Evolutionary conservation across 2,797 vertebrate genomes (phyloP).

Genomic region (Trematomus bernacchii): DNA sequence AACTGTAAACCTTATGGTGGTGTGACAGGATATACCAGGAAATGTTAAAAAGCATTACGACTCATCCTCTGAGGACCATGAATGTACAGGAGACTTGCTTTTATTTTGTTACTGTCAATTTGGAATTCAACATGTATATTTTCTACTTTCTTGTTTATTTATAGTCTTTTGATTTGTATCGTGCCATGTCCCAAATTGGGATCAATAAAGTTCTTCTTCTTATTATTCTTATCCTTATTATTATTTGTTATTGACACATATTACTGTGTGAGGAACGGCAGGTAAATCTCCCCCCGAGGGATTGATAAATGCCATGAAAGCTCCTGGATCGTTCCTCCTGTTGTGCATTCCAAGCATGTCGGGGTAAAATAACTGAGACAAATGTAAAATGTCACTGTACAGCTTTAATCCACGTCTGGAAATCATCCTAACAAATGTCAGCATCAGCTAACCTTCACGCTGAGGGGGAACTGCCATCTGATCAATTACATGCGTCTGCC

Average conservation of each 20-base stretch:
- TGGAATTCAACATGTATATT: too few species aligned
- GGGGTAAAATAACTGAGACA: conserved; percentile 38
- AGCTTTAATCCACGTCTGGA: conserved; percentile 59
- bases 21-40: too few species aligned
- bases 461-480: conserved; percentile 64
- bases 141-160: too few species aligned
- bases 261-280: background rate
- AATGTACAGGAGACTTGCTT: too few species aligned
- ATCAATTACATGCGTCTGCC: conserved; percentile 70
- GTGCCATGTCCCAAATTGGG: too few species aligned
- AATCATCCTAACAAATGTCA: conserved; percentile 80
- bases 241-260: background rate
- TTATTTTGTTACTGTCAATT: too few species aligned
- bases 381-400: conserved; percentile 69
- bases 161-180: too few species aligned
- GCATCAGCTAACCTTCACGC: conserved; percentile 72
- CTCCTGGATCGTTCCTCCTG: background rate
- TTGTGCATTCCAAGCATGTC: conserved; percentile 38
- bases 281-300: background rate
- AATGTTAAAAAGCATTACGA: fast-evolving
- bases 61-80: too few species aligned
- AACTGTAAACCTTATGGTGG: too few species aligned
- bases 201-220: too few species aligned
- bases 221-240: too few species aligned
- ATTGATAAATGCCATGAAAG: background rate